phyloP scores from a whole-genome alignment of 2,113 vertebrate species.

The Stegostoma tigrinum region DNA sequence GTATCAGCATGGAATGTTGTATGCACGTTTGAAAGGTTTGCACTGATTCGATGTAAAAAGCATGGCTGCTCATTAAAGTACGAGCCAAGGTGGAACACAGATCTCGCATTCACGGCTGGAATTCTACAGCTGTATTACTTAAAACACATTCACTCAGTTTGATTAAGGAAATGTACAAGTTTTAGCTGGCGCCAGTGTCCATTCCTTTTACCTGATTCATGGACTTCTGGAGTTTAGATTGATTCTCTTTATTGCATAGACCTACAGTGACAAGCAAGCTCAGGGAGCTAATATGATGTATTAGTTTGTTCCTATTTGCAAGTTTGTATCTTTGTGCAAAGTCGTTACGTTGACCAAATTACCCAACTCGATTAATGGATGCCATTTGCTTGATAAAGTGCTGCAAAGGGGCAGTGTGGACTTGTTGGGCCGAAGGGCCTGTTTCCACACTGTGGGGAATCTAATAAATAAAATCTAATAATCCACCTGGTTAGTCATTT shows the following conservation, averaged over 20 bases:
- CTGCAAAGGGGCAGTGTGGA: too few relatives aligned
- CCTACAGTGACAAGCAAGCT: background rate
- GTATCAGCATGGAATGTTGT: conserved; percentile 21
- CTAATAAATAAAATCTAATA: too few relatives aligned
- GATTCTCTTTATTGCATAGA: background rate
- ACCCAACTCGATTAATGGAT: background rate
- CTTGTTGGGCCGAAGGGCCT: too few relatives aligned
- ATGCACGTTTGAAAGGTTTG: background rate
- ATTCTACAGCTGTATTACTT: conserved; percentile 10
- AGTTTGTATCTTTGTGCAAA: background rate
- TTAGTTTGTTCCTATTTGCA: background rate
- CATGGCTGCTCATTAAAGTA: background rate
- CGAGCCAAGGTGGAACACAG: conserved; percentile 14
- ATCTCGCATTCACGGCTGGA: conserved; percentile 18
- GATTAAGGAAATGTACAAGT: background rate
- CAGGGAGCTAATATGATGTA: background rate
- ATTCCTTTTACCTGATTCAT: conserved; percentile 26
- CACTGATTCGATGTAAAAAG: conserved; percentile 12
- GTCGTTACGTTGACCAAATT: background rate
- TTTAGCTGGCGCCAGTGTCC: background rate
- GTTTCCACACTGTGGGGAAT: too few relatives aligned
- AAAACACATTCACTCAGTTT: background rate
- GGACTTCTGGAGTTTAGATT: background rate
- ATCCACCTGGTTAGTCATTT: background rate
- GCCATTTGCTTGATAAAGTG: background rate